Conservation (phyloP, 2,888 invertebrate genomes). For the Drosophila subquinaria region DNA sequence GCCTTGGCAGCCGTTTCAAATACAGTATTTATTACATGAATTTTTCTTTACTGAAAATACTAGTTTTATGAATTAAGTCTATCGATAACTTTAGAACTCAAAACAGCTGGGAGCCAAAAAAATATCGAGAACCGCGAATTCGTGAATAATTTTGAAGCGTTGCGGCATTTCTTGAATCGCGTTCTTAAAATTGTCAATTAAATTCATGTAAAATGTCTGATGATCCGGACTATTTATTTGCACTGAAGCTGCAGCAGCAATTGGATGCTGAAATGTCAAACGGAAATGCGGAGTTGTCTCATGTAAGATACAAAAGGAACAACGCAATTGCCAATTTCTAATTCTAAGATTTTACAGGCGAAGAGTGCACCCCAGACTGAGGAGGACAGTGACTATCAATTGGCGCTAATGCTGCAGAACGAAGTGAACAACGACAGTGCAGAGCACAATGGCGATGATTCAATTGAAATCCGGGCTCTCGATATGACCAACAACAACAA, state of each 20-base stretch:
- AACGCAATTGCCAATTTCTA: background rate
- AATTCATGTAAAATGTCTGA: slow-evolving; percentile 64
- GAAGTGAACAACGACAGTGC: slow-evolving; percentile 53
- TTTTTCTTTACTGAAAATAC: background rate
- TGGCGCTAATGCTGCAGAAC: slow-evolving; percentile 74
- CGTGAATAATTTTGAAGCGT: slow-evolving; percentile 42
- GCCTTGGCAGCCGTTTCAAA: background rate
- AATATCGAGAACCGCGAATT: slow-evolving; percentile 32
- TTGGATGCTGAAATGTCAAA: slow-evolving; percentile 49
- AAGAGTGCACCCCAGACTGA: slow-evolving; percentile 35
- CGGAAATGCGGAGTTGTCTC: background rate
- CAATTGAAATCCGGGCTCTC: slow-evolving; percentile 7
- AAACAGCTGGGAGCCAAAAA: slow-evolving; percentile 29
- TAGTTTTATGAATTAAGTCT: background rate
- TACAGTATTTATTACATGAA: background rate
- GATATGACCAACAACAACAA: slow-evolving; percentile 28
- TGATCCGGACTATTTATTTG: slow-evolving; percentile 75
- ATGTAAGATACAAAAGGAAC: slow-evolving; percentile 24
- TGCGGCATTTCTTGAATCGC: slow-evolving; percentile 5
- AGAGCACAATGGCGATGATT: slow-evolving; percentile 3
- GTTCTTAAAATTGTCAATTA: background rate
- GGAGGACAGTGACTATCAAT: slow-evolving; percentile 61
- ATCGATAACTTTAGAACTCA: background rate
- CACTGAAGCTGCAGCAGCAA: slow-evolving; percentile 73
- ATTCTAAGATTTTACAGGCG: background rate